Base-by-base conservation (phyloP, 1,140 invertebrate species). In the Macrotrachela quadricornifera region DNA sequence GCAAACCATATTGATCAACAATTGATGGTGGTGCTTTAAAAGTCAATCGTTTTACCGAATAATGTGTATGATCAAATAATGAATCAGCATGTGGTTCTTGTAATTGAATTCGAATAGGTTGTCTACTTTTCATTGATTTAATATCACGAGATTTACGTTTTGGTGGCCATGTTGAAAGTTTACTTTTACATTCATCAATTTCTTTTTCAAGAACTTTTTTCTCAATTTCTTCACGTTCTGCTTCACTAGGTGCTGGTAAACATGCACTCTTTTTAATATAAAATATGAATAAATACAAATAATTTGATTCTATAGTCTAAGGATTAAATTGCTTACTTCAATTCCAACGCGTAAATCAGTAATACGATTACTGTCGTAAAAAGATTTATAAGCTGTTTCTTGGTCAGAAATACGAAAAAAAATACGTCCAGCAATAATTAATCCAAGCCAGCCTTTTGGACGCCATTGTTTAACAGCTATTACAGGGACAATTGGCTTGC, bases 401-500 rank as follows among this genome's bases (percentile, higher is more conserved):
- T 40, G 1, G 16, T 54, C 51, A 14, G 21, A 37, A 13, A 56
- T 15, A 6, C 30, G 16, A 47, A 38, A 46, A 30, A 38, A 56
- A n/a, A 52, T n/a, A 37, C 30, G 43, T 11, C 55, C 55, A 4
- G 55, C 54, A 21, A 46, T 48, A 10, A 42, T 37, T 9, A 56
- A 30, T 1, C n/a, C 55, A 18, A 54, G 49, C 55, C 55, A 56
- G 30, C 37, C 21, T 13, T 46, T 14, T n/a, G 55, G 51, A 6
- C 18, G 36, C 49, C 42, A 54, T 13, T 21, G 45, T 41, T 21
- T 46, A 1, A 11, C 10, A 16, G 42, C 42, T 1, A 10, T n/a
- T 12, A 56, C 17, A n/a, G 55, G 52, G 11, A 56, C 41, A 13
- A 56, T 45, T 3, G 14, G 8, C 13, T 54, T 54, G 1, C 10